phyloP scores from a whole-genome alignment of 2,797 vertebrate species.

The Botia almorhae region DNA sequence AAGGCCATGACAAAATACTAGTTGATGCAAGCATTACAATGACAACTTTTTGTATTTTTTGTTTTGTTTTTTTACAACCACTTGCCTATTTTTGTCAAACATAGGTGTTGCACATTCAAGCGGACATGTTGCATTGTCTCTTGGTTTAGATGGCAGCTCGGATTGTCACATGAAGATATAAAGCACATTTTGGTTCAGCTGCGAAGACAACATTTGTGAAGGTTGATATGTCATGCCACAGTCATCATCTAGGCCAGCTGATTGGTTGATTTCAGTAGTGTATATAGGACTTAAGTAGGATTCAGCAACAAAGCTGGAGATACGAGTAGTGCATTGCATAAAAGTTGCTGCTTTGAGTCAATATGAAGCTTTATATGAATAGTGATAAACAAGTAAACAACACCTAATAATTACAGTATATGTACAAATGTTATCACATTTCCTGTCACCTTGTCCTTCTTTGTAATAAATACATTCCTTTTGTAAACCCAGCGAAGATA shows the following conservation, averaged over 20 bases:
- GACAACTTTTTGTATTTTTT: constrained; percentile 24
- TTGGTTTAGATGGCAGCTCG: constrained; percentile 66
- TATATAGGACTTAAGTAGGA: constrained; percentile 64
- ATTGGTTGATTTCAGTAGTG: constrained; percentile 63
- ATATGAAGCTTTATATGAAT: constrained; percentile 68
- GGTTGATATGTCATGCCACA: constrained; percentile 58
- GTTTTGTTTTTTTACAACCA: constrained; percentile 5
- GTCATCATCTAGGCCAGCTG: constrained; percentile 38
- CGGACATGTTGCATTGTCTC: constrained; percentile 57
- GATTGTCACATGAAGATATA: constrained; percentile 78
- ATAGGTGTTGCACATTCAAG: constrained; percentile 63
- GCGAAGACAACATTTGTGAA: constrained; percentile 54
- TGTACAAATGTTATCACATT: constrained; percentile 76
- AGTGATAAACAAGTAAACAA: constrained; percentile 73
- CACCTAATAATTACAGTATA: constrained; percentile 76
- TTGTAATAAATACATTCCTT: constrained; percentile 56
- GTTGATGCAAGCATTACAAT: constrained; percentile 48
- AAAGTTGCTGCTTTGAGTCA: constrained; percentile 70
- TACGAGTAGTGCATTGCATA: constrained; percentile 69
- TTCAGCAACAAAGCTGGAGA: constrained; percentile 51
- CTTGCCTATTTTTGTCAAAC: constrained; percentile 58
- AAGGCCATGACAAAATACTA: constrained; percentile 63
- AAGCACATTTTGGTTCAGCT: constrained; percentile 77
- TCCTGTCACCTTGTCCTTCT: constrained; percentile 41
- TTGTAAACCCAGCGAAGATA: neutral